These are phyloP conservation scores for Deroplatys truncata DNA, from an alignment of 2,888 invertebrate species.

Conservation along the genomic window DNA sequence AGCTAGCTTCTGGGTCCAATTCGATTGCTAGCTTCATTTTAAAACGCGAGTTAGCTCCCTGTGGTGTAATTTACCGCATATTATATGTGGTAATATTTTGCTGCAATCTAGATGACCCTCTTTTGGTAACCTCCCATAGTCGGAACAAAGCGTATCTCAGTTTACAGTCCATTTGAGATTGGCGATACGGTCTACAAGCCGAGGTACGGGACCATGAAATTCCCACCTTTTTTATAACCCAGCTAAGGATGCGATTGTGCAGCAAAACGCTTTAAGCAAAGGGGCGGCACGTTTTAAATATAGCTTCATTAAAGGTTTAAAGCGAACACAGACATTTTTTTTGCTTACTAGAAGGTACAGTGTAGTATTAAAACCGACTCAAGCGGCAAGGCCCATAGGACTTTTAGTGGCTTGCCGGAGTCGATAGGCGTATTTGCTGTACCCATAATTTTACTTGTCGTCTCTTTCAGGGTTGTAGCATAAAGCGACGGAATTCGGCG, in stretches of 20 bases:
- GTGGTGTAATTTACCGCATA: neutral
- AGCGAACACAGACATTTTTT: too few species aligned
- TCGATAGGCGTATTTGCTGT: too few species aligned
- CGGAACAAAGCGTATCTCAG: neutral
- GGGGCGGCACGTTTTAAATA: too few species aligned
- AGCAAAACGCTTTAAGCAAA: neutral
- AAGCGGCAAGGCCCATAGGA: too few species aligned
- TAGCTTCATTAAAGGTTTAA: neutral
- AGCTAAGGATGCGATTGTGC: too few species aligned
- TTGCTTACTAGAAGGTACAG: too few species aligned
- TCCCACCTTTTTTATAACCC: neutral
- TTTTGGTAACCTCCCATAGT: neutral
- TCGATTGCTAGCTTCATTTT: neutral
- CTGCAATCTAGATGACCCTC: neutral
- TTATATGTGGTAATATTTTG: neutral
- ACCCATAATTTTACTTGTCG: too few species aligned
- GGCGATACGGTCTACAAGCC: neutral
- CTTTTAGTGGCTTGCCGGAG: too few species aligned
- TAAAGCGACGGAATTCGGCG: too few species aligned
- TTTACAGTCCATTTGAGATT: neutral
- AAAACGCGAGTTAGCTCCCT: neutral
- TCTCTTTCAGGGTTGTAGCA: too few species aligned
- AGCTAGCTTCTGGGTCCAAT: too few species aligned
- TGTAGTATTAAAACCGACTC: too few species aligned
- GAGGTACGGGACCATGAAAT: neutral